These are phyloP conservation scores for Mustela lutreola DNA, from an alignment of 2,113 vertebrate species.

Conservation along the genomic window DNA sequence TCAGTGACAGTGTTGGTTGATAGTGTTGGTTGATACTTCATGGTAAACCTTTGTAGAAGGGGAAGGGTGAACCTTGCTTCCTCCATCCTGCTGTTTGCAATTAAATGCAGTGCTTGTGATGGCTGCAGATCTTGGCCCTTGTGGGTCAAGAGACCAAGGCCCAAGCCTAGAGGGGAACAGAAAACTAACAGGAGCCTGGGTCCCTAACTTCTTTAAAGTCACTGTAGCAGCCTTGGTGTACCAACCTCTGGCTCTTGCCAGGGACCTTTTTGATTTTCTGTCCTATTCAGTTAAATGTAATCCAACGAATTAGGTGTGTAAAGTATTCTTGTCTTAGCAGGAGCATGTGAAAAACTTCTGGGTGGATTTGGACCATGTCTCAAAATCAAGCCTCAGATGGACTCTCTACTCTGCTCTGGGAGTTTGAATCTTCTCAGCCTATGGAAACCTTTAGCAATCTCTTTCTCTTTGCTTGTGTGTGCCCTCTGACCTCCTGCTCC, in stretches of 20 bases:
- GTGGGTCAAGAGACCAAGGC: background rate
- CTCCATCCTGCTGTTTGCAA: background rate
- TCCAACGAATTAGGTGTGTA: background rate
- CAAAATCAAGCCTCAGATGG: background rate
- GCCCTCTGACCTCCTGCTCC: fast-evolving
- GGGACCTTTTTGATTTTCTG: background rate
- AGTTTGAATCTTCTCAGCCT: background rate
- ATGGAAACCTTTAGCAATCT: background rate
- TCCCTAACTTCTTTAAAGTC: background rate
- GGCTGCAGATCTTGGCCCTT: background rate
- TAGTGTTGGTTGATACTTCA: background rate
- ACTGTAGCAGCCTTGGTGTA: background rate
- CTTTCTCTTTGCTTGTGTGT: background rate
- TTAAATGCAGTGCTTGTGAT: background rate
- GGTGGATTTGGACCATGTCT: background rate
- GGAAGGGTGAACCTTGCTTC: background rate
- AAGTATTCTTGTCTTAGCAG: background rate
- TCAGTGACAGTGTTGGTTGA: background rate
- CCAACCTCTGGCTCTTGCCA: background rate
- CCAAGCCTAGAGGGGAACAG: background rate
- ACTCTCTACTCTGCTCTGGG: no score
- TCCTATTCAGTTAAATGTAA: background rate
- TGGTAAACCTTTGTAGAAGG: background rate
- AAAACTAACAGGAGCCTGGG: background rate
- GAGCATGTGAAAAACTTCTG: background rate